Evolutionary conservation across 1,140 invertebrate genomes (phyloP), one percentile per base, ranked within the genome.

Genomic region (Drosophila repletoides): DNA sequence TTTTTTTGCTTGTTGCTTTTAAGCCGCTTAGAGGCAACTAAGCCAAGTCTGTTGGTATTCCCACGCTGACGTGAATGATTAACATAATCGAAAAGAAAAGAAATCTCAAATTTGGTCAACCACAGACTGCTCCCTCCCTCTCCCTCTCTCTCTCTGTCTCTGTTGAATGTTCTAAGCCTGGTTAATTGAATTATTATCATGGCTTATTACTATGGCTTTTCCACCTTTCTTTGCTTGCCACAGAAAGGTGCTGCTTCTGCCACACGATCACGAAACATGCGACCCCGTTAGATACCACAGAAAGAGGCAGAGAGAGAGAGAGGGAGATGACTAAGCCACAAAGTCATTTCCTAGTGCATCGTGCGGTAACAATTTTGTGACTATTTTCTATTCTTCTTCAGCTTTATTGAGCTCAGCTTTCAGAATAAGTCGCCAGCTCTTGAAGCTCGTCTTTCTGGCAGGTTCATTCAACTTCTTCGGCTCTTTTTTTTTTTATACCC

Each of bases 181-280:
- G 26, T 68, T 58, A 79, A 79, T 77, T 70, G 71, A 84, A 83
- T 79, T 71, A 79, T 84, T 66, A 55, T 48, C 74, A 63, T 70
- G 26, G 10, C 9, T 56, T 31, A 33, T 17, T n/a, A n/a, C n/a
- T n/a, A n/a, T n/a, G n/a, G n/a, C 12, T 28, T 34, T 29, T 12
- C n/a, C 17, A 12, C 14, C 52, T 7, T 21, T 14, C 17, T 31
- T 28, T 15, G 17, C 24, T 29, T 17, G 7, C 43, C 46, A 26
- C 24, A 43, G 63, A 33, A 68, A 70, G 72, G 72, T 75, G 72
- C 75, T 70, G 58, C 72, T 52, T 29, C 9, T 14, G 49, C 15
- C 48, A 49, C 40, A 49, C 40, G 45, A 60, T 65, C 73, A 59
- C 58, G 55, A 68, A 28, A 56, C 33, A 38, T 34, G 17, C 22